Conservation (phyloP, 2,797 vertebrate genomes). For the Anableps anableps region DNA sequence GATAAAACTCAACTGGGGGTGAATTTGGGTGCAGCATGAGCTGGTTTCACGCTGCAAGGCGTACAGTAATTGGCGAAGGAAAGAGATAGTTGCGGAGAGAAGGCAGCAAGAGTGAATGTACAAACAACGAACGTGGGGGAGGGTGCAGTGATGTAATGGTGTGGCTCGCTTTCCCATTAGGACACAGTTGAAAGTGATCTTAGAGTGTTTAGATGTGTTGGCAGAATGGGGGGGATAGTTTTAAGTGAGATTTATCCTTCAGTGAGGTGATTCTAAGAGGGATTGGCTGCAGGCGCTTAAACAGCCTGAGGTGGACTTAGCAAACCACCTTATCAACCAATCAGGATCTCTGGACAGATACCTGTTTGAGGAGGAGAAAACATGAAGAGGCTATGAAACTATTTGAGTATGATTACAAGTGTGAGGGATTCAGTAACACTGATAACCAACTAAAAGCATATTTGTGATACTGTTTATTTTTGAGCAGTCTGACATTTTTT, state of each 20-base stretch:
- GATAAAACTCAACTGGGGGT: slow-evolving; percentile 60
- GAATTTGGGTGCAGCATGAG: slow-evolving; percentile 53
- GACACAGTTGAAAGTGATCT: slow-evolving; percentile 71
- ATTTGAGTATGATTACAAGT: neutral
- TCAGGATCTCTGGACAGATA: slow-evolving; percentile 27
- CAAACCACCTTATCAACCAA: slow-evolving; percentile 30
- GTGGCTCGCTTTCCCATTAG: slow-evolving; percentile 62
- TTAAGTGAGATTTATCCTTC: slow-evolving; percentile 76
- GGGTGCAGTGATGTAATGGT: slow-evolving; percentile 67
- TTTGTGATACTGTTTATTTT: neutral
- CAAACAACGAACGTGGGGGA: slow-evolving; percentile 39
- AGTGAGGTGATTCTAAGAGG: slow-evolving; percentile 72
- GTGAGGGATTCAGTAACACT: neutral
- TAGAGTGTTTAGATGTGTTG: slow-evolving; percentile 69
- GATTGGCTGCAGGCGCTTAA: slow-evolving; percentile 62
- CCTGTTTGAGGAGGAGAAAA: slow-evolving; percentile 13
- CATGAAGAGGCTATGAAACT: neutral
- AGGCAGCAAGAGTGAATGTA: slow-evolving; percentile 35
- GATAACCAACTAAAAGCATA: neutral
- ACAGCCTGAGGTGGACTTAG: slow-evolving; percentile 58
- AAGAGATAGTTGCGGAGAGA: slow-evolving; percentile 38
- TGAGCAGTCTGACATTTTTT: neutral
- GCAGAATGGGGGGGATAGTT: slow-evolving; percentile 66
- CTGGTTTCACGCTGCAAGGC: slow-evolving; percentile 42
- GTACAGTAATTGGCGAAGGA: slow-evolving; percentile 57